These are phyloP conservation scores for Theocolax elegans DNA, from an alignment of 1,140 invertebrate genomes.

Conservation along the genomic window DNA sequence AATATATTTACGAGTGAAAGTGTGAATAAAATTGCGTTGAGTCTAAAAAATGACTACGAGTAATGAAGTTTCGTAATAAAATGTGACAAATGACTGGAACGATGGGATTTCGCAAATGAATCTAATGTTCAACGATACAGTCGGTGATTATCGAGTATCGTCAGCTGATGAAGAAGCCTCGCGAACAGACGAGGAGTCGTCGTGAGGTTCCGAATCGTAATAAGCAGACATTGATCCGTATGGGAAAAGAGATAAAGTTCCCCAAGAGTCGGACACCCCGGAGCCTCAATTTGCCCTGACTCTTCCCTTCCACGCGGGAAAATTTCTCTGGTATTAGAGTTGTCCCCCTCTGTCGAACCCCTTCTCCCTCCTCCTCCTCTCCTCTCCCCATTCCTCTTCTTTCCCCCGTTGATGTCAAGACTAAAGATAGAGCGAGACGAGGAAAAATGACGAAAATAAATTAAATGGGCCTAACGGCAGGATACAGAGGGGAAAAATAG, in stretches of 20 bases:
- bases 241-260: conserved; percentile 11
- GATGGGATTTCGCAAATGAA: no score
- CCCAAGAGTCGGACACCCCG: background rate
- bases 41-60: no score
- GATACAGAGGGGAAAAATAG: background rate
- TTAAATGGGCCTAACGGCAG: background rate
- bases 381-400: background rate
- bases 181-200: no score
- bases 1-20: no score
- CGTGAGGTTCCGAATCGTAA: no score
- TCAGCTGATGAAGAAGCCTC: no score
- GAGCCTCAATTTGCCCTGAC: conserved; percentile 11
- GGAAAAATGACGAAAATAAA: conserved; percentile 27
- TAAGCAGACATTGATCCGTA: conserved; percentile 27
- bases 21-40: no score
- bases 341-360: background rate
- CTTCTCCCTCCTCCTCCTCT: background rate
- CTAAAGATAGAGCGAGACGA: background rate
- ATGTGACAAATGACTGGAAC: no score
- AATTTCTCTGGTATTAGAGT: conserved; percentile 4
- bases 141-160: no score
- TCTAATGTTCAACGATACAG: no score
- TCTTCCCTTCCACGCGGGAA: no score
- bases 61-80: no score
- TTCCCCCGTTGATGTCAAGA: background rate